These are phyloP conservation scores for Microtus californicus DNA, from an alignment of 2,797 vertebrate species.

Conservation along the genomic window DNA sequence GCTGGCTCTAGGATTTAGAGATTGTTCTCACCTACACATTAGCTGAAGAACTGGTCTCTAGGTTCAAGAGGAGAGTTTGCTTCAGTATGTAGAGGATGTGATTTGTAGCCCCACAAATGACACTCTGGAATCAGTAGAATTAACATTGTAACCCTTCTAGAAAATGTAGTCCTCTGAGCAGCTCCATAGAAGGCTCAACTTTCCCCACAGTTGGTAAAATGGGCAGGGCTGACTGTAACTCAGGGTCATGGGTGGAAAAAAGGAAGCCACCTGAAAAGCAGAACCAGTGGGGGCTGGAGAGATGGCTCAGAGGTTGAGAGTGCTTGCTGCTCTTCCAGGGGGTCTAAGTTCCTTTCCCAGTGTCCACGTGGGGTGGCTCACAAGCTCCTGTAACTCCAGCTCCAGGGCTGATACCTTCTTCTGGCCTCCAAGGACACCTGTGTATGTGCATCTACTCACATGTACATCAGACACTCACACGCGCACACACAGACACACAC, in stretches of 20 bases:
- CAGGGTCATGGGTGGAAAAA: too few species aligned
- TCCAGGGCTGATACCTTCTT: not conserved
- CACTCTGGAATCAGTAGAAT: not conserved
- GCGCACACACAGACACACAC: not conserved
- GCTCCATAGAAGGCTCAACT: not conserved
- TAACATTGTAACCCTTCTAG: not conserved
- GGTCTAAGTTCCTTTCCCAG: too few species aligned
- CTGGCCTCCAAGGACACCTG: not conserved
- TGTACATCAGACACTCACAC: not conserved
- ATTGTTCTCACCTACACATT: too few species aligned
- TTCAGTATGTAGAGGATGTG: not conserved
- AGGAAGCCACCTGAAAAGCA: not conserved
- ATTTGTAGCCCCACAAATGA: not conserved
- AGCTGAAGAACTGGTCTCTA: not conserved
- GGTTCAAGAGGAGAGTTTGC: not conserved
- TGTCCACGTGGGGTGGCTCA: too few species aligned
- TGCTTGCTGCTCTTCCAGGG: too few species aligned
- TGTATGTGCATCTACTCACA: not conserved
- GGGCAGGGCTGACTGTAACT: not conserved
- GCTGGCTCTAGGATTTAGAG: not conserved
- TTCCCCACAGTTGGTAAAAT: too few species aligned
- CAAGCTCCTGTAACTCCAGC: not conserved
- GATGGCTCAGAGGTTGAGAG: too few species aligned
- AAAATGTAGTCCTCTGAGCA: not conserved
- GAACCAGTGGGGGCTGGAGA: not conserved